Evolutionary conservation across 2,113 vertebrate species (phyloP).

Genomic region (Oophaga pumilio): DNA sequence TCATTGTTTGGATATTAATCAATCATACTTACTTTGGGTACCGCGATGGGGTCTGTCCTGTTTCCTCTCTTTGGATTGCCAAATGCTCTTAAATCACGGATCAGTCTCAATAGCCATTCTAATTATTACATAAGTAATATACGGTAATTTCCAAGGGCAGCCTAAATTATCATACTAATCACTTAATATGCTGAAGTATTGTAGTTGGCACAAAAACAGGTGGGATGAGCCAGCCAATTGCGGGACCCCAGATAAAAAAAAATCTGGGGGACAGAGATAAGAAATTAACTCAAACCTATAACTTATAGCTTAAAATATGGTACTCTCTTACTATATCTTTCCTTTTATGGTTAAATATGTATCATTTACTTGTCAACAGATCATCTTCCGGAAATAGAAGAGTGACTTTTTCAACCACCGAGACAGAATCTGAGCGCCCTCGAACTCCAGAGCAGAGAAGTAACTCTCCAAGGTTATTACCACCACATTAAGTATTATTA

Average conservation of each 20-base stretch:
- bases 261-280: neutral
- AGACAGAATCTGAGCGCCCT: neutral
- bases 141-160: neutral
- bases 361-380: constrained; percentile 52
- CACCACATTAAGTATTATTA: neutral
- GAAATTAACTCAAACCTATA: neutral
- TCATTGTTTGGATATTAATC: neutral
- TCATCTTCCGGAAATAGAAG: constrained; percentile 28
- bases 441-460: neutral
- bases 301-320: neutral
- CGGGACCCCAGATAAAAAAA: neutral
- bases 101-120: neutral
- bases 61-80: neutral
- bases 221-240: neutral
- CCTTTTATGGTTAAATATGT: neutral
- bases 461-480: constrained; percentile 43
- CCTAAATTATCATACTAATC: neutral
- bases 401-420: neutral
- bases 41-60: neutral
- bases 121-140: neutral
- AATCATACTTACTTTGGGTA: neutral
- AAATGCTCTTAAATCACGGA: neutral
- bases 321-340: neutral
- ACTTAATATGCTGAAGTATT: neutral
- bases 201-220: neutral